Evolutionary conservation across 2,888 invertebrate species (phyloP).

Genomic region (Drosophila ezoana): DNA sequence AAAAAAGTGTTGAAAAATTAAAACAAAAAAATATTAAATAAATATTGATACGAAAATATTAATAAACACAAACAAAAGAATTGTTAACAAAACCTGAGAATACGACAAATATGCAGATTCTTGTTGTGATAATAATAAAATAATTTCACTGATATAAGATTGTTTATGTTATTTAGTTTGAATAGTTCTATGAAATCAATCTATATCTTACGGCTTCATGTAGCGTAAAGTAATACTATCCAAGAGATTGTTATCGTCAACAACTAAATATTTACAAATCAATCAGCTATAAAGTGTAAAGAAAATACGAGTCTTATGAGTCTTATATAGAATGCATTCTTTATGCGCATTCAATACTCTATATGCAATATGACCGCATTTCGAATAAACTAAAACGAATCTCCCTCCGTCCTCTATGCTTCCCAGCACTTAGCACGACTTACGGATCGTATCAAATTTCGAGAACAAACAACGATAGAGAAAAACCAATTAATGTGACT

Average conservation of each 20-base stretch:
- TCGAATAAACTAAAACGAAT: conserved; percentile 33
- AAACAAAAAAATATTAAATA: no score
- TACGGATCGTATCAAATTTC: conserved; percentile 61
- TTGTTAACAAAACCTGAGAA: no score
- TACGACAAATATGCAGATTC: no score
- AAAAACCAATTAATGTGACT: conserved; percentile 47
- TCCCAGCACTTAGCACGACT: conserved; percentile 41
- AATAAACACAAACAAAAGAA: no score
- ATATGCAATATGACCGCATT: conserved; percentile 54
- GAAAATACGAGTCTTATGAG: conserved; percentile 17
- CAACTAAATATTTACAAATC: conserved; percentile 42
- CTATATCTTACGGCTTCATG: no score
- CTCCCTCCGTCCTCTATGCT: conserved; percentile 29
- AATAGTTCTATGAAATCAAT: no score
- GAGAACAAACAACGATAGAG: conserved; percentile 18
- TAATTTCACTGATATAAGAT: no score
- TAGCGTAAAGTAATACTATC: conserved; percentile 10
- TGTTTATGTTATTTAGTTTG: no score
- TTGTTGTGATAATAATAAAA: no score
- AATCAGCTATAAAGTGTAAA: conserved; percentile 63
- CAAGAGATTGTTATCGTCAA: background rate
- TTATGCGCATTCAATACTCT: conserved; percentile 19
- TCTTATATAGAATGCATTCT: conserved; percentile 31
- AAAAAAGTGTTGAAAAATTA: no score
- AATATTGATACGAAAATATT: no score